Evolutionary conservation across 2,888 invertebrate genomes (phyloP), one percentile per base, ranked within the genome.

Genomic region (Dasysyrphus tricinctus): DNA sequence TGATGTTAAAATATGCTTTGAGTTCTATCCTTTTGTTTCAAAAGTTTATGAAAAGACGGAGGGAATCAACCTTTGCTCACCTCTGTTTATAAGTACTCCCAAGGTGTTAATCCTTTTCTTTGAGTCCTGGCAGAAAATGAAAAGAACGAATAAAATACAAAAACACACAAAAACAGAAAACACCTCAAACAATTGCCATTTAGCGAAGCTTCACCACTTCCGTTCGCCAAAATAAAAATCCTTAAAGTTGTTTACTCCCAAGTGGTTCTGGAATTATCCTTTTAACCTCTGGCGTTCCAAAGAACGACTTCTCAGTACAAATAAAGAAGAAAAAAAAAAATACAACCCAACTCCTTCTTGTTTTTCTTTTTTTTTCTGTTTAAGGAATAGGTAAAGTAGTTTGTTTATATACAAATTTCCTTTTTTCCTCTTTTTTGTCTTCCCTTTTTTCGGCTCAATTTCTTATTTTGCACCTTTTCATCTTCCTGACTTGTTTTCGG

Each of bases 41-140:
- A 57, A 67, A 12, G 14, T 34, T 37, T 54, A 42, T 32, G 34
- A 65, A 49, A 19, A 29, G 14, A 61, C 37, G 12, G 24, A 34
- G n/a, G 37, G 5, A 39, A 24, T 42, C 4, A 34, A 69, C 39
- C 54, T 24, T 34, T 12, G 3, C 67, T 47, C 44, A 12, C 37
- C 72, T 54, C 11, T 19, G 19, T 39, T 59, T 39, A n/a, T n/a
- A 77, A 86, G 74, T 79, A 76, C 79, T 82, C 80, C 88, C 83
- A 80, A 88, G 88, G 88, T 88, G 88, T 83, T 88, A 85, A 88
- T 85, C 88, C 88, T 87, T 88, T 88, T 82, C 69, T 65, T 39
- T 69, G 54, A 54, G 51, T 69, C 74, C 83, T 67, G 65, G 34
- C 81, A 80, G 51, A 63, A 69, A 69, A 72, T 74, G n/a, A n/a